Base-by-base conservation (phyloP, 2,797 vertebrate genomes). In the Halcyon leucocephala region DNA sequence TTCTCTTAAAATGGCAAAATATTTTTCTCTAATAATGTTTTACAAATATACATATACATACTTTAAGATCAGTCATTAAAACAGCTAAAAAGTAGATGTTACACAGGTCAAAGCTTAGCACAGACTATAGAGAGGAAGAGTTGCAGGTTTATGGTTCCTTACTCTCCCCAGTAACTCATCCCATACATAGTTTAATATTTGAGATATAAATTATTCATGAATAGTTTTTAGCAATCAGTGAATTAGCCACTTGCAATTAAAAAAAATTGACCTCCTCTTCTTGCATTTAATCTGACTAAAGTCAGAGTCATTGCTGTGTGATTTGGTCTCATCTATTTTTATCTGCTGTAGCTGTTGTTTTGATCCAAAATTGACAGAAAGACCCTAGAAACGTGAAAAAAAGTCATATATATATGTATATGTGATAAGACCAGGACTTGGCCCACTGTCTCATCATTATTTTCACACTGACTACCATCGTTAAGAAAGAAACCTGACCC, bases 141-240 rank as follows among this genome's bases (percentile, higher is more conserved):
- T 41, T 73, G 60, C 18, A 87, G 37, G 31, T 92, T 92, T 89
- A 54, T 80, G 55, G 48, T 90, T 94, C 74, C 74, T 88, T 86
- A 62, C 55, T 85, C 35, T 91, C 9, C 29, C 52, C 67, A 82
- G 82, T 87, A 95, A 73, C 71, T 94, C 72, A 78, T 85, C 64
- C 89, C 55, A 83, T 74, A 85, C 12, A 52, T 57, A 69, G 61
- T 88, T 84, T 94, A 74, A 86, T 89, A 94, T 94, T 88, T 89
- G 54, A 94, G 24, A 42, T 76, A 95, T 96, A 93, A 93, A 95
- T 95, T 94, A 95, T 95, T 96, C 85, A 96, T 95, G 31, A 91
- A 86, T 58, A 83, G 8, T 84, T 95, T 95, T 88, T 90, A 95
- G 90, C 85, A 96, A 90, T 95, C 95, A 95, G 94, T 86, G 88